phyloP scores from a whole-genome alignment of 2,113 vertebrate species.

The Ibidorhyncha struthersii region DNA sequence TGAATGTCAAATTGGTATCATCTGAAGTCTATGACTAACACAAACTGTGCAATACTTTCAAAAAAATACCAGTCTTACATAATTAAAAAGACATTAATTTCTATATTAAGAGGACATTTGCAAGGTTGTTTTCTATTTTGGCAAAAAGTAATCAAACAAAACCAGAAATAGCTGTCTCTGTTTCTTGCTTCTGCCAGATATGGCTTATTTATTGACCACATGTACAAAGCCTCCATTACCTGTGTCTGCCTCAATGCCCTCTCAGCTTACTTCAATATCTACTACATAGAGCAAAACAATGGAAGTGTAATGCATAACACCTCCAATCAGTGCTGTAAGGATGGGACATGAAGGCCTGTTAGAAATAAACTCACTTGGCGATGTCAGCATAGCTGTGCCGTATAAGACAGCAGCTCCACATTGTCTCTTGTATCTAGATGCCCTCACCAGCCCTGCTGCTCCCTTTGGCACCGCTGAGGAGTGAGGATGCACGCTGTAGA shows the following conservation, averaged over 20 bases:
- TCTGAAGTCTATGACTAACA: not conserved
- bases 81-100: not conserved
- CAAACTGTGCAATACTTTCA: not conserved
- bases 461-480: not conserved
- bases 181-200: not conserved
- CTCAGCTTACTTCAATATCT: not conserved
- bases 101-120: not conserved
- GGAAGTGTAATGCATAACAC: not conserved
- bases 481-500: not conserved
- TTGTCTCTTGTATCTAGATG: not conserved
- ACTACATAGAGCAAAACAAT: not conserved
- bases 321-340: not conserved
- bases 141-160: not conserved
- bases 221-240: not conserved
- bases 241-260: not conserved
- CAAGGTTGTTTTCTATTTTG: not conserved
- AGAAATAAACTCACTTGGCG: not conserved
- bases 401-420: not conserved
- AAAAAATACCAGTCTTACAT: not conserved
- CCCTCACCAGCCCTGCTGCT: not conserved
- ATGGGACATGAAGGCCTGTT: not conserved
- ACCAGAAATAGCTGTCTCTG: not conserved
- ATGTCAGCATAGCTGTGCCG: rapidly evolving
- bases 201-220: not conserved
- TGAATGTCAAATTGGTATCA: not conserved